A percentile compares a stretch with the other conserved stretches of the same genome.
Conservation (phyloP, 2,113 vertebrate genomes). For the Chaenogobius annularis region DNA sequence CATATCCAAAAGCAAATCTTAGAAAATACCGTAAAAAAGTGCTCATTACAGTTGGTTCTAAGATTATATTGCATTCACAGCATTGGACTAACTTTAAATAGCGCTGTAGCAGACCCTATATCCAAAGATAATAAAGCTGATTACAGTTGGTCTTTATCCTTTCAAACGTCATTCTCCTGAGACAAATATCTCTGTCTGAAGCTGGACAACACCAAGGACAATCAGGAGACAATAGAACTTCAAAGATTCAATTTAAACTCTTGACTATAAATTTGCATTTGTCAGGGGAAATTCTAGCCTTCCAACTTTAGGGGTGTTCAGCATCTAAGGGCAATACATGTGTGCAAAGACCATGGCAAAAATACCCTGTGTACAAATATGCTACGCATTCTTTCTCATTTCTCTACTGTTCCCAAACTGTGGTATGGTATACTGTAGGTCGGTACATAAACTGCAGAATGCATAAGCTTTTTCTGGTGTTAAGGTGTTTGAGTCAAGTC, state of each 20-base stretch:
- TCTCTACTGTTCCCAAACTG: no score
- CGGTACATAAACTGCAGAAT: no score
- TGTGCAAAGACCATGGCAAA: no score
- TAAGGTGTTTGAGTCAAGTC: no score
- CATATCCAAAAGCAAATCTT: no score
- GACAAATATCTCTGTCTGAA: neutral
- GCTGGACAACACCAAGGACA: neutral
- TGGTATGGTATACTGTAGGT: no score
- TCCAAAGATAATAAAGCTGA: neutral
- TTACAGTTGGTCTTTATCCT: neutral
- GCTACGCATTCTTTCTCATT: no score
- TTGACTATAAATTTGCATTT: neutral
- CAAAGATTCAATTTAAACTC: neutral
- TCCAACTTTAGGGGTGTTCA: no score
- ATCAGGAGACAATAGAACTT: neutral
- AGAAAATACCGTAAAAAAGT: neutral
- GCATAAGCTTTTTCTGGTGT: no score
- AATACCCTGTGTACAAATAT: no score
- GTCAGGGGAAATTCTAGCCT: no score
- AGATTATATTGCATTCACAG: neutral
- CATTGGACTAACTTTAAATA: neutral
- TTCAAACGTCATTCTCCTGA: neutral
- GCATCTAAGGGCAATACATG: no score
- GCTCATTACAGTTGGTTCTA: neutral
- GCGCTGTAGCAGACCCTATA: neutral